These are phyloP conservation scores for Chaetodon trifasciatus DNA, from an alignment of 2,797 vertebrate species.

Conservation along the genomic window DNA sequence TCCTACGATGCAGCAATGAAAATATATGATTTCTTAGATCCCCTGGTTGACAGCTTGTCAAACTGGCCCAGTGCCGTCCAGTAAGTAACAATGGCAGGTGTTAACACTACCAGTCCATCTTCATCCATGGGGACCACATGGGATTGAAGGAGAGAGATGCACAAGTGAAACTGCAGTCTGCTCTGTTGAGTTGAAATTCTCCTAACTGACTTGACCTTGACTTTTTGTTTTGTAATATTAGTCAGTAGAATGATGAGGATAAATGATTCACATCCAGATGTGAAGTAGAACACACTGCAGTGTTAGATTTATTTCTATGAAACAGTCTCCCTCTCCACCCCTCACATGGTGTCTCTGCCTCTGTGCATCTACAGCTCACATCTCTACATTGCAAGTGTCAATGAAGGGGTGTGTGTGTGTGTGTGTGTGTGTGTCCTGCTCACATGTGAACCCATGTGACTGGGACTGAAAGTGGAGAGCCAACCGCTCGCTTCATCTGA, in stretches of 20 bases:
- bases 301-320: background rate
- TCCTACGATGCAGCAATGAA: too few relatives aligned
- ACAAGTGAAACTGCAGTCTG: conserved; percentile 9
- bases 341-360: background rate
- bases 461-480: background rate
- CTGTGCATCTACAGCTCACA: conserved; percentile 15
- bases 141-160: background rate
- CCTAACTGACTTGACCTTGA: background rate
- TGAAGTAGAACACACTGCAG: background rate
- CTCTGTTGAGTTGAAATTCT: background rate
- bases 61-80: background rate
- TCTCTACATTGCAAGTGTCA: conserved; percentile 8
- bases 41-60: background rate
- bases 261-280: background rate
- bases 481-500: conserved; percentile 5
- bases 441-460: conserved; percentile 63
- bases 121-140: background rate
- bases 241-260: too few relatives aligned
- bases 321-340: background rate
- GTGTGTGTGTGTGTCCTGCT: conserved; percentile 25
- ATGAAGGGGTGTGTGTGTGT: conserved; percentile 5
- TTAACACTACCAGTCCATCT: background rate
- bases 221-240: background rate
- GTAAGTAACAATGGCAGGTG: background rate
- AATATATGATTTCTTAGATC: background rate